These are phyloP conservation scores for Venustaconcha ellipsiformis DNA, from an alignment of 1,140 invertebrate genomes.

Conservation along the genomic window DNA sequence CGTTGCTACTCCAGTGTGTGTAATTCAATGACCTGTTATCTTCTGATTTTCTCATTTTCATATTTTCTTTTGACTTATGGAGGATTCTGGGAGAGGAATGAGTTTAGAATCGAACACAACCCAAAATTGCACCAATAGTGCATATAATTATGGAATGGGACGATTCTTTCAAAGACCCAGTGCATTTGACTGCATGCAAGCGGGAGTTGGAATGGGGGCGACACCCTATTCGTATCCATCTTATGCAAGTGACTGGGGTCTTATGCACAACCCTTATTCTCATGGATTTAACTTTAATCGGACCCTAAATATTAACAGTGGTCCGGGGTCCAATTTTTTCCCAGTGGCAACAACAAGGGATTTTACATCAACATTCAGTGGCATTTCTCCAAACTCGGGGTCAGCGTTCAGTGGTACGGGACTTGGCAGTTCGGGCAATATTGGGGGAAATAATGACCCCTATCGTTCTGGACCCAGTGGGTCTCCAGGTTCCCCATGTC, in stretches of 20 bases:
- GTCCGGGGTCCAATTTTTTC: slow-evolving; percentile 5
- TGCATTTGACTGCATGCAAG: slow-evolving; percentile 35
- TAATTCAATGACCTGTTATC: no score
- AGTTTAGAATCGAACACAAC: slow-evolving; percentile 22
- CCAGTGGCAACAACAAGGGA: no score
- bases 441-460: slow-evolving; percentile 21
- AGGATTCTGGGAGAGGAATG: slow-evolving; percentile 3
- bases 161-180: slow-evolving; percentile 31
- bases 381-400: not conserved
- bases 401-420: slow-evolving; percentile 27
- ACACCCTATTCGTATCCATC: slow-evolving; percentile 28
- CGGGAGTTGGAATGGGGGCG: slow-evolving; percentile 20
- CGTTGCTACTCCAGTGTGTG: no score
- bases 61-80: no score
- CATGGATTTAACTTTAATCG: slow-evolving; percentile 33
- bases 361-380: no score
- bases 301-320: slow-evolving; percentile 28
- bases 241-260: slow-evolving; percentile 26
- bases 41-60: no score
- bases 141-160: slow-evolving; percentile 33
- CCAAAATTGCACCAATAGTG: slow-evolving; percentile 21
- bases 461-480: slow-evolving; percentile 21
- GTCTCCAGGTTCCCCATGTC: slow-evolving; percentile 27
- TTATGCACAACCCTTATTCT: slow-evolving; percentile 28
- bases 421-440: not conserved